Conservation (phyloP, 2,888 invertebrate species). For the Patella pellucida region DNA sequence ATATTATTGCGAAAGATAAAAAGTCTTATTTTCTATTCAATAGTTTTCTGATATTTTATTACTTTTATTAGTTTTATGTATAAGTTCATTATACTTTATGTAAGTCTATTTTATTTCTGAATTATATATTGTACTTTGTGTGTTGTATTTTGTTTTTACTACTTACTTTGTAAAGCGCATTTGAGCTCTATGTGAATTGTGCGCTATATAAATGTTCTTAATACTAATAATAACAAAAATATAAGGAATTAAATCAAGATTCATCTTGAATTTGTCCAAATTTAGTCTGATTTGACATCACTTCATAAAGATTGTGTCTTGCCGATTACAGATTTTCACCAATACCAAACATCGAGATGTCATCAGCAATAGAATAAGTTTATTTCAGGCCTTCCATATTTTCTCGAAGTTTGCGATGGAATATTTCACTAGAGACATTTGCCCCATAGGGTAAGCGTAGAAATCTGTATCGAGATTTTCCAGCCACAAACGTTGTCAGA, state of each 20-base stretch:
- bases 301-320: conserved; percentile 24
- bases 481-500: conserved; percentile 25
- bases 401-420: conserved; percentile 30
- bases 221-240: no score
- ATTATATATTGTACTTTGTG: no score
- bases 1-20: no score
- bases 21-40: no score
- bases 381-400: conserved; percentile 29
- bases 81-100: no score
- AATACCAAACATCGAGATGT: conserved; percentile 34
- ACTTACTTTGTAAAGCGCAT: no score
- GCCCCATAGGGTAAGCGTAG: conserved; percentile 34
- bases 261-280: conserved; percentile 23
- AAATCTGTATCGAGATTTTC: conserved; percentile 13
- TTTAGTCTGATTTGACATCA: conserved; percentile 25
- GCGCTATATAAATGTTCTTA: no score
- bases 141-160: no score
- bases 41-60: no score
- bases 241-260: conserved; percentile 16
- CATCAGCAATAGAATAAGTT: conserved; percentile 35
- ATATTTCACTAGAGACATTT: conserved; percentile 29
- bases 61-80: no score
- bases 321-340: neutral
- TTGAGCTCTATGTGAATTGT: no score
- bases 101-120: no score